phyloP scores from a whole-genome alignment of 2,888 invertebrate species.

The Andrena bucephala region DNA sequence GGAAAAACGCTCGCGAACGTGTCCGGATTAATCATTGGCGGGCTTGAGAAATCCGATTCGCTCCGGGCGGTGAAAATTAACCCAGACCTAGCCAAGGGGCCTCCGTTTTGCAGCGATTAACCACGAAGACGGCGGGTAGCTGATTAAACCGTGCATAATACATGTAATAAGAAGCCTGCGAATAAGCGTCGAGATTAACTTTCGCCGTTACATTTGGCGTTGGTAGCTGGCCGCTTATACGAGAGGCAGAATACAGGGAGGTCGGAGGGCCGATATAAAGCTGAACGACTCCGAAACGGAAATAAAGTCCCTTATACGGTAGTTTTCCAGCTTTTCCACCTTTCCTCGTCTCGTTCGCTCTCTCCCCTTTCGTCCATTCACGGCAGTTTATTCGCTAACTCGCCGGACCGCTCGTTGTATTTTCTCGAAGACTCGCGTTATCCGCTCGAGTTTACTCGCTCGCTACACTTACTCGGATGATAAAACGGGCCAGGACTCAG shows the following conservation, averaged over 20 bases:
- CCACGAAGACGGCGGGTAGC: not conserved
- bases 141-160: not conserved
- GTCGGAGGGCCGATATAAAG: conserved; percentile 60
- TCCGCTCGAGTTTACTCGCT: conserved; percentile 64
- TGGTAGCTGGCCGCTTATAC: conserved; percentile 6
- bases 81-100: not conserved
- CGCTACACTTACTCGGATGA: conserved; percentile 65
- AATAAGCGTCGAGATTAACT: conserved; percentile 77
- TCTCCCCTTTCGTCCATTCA: not conserved
- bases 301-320: conserved; percentile 54
- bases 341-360: not conserved
- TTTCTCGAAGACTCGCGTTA: conserved; percentile 68
- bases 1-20: conserved; percentile 41
- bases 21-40: conserved; percentile 59
- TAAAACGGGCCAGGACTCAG: conserved; percentile 63
- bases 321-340: conserved; percentile 15
- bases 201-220: conserved; percentile 57
- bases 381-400: conserved; percentile 32
- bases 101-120: not conserved
- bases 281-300: conserved; percentile 59
- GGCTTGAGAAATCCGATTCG: conserved; percentile 32
- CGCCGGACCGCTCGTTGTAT: conserved; percentile 53
- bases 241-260: conserved; percentile 10
- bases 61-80: not conserved
- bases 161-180: conserved; percentile 57